Base-by-base conservation (phyloP, 2,888 invertebrate genomes). In the Brachynemurus nebulosus region DNA sequence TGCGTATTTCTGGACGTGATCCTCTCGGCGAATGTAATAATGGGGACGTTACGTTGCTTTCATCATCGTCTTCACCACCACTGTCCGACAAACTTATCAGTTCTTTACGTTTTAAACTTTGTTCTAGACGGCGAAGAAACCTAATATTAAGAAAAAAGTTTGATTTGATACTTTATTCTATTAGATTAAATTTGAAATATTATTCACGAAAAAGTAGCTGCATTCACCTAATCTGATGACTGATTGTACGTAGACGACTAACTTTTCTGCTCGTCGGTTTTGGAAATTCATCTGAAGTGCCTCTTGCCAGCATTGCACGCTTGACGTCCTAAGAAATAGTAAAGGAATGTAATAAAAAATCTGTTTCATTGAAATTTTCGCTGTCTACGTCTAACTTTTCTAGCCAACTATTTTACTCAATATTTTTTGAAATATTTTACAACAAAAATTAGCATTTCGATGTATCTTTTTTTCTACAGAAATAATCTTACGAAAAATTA, bases 221-320 rank as follows among this genome's bases (percentile, higher is more conserved):
- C 27, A 5, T 27, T 4, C 64, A 81, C 83, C 82, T 76, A 60
- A 83, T 83, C 66, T 83, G 83, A 63, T 82, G 79, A 55, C 82
- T 78, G 54, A 83, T 81, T 19, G 81, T 78, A 54, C 77, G 68
- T 54, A 83, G 62, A 52, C 78, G 74, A 62, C 75, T 79, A 47
- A 81, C 68, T 68, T 81, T 82, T 53, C 67, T 65, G 37, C 65
- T 61, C 42, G 72, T 70, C n/a, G n/a, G n/a, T 58, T 70, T 71
- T 47, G 67, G 60, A 6, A 70, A 62, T 52, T 74, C 76, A 55
- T 72, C 72, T 2, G 68, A 66, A 42, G 71, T 62, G 52, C 71
- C 69, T 56, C 72, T 76, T 42, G 76, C 77, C 44, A 76, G 70
- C 63, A 76, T 76, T 57, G 74, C 71, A 20, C 73, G 69, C 23